Evolutionary conservation across 1,140 invertebrate species (phyloP), one percentile per base, ranked within the genome.

Genomic region (Ooceraea biroi): DNA sequence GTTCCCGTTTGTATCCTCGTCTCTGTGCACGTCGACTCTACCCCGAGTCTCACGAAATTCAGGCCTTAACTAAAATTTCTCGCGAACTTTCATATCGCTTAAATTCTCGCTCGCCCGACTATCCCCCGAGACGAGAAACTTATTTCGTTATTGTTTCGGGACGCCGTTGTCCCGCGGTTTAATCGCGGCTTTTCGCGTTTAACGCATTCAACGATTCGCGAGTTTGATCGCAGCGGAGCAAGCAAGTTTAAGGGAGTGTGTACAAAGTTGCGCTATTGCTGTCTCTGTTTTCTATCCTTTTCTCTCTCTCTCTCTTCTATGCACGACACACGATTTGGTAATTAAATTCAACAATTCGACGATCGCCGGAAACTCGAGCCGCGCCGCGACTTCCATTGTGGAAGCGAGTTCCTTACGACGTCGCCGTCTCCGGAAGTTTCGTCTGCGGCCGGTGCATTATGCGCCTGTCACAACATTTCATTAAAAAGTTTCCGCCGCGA

Each of bases 401-500:
- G 44, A 12, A 41, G n/a, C n/a, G 50, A 71, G 41, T 68, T 80
- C 65, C 41, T 55, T 71, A 27, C 65, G 22, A 69, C 63, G 12
- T 55, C 27, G 30, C 10, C 63, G 50, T 55, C 63, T 25, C 36
- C 50, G 84, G 78, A 88, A 88, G 86, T 88, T 89, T 83, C 76
- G 84, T 85, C 36, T 55, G 44, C 68, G 46, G 61, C 11, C 55
- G 66, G 50, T 7, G 77, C 66, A 86, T 90, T 90, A 90, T 87
- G 89, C 82, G 71, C 72, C 89, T 91, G 89, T 89, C 89, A 87
- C 90, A 90, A 90, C 89, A 89, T 90, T 90, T 90, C 88, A 90
- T 87, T 86, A 89, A 77, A 86, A 90, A 89, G 60, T 89, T 90
- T 87, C 65, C 65, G 19, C 41, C 46, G 65, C 58, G 58, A 50